Percentiles rank a stretch among this genome's conserved stretches.
Conservation (phyloP, 2,888 invertebrate genomes). For the Lypha dubia region DNA sequence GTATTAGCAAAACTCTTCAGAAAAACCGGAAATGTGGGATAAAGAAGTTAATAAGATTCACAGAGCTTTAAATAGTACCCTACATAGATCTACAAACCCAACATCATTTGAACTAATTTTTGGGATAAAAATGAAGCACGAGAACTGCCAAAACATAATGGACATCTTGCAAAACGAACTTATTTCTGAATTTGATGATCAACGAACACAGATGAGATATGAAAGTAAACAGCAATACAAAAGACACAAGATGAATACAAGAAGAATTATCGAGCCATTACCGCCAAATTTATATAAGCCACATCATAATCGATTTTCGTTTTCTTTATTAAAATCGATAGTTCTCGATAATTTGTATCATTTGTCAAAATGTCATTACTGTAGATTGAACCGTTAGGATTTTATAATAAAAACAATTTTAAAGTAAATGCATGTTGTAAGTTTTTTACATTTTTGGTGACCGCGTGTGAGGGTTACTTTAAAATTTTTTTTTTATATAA, state of each 20-base stretch:
- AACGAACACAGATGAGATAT: constrained; percentile 43
- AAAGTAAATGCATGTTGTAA: no score
- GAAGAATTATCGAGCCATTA: no score
- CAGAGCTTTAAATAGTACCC: background rate
- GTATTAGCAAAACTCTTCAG: constrained; percentile 55
- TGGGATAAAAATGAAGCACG: constrained; percentile 55
- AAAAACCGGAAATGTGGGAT: constrained; percentile 40
- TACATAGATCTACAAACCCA: constrained; percentile 47
- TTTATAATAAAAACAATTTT: no score
- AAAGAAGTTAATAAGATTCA: constrained; percentile 40
- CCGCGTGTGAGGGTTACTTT: no score
- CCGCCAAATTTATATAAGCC: no score
- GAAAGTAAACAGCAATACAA: constrained; percentile 34
- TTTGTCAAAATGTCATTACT: background rate
- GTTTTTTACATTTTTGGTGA: no score
- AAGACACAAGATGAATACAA: constrained; percentile 40
- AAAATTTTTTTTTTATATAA: no score
- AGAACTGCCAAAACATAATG: constrained; percentile 17
- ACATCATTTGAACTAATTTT: constrained; percentile 62
- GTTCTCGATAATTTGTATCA: no score
- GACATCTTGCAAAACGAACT: constrained; percentile 50
- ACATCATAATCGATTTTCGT: no score
- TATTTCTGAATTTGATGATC: constrained; percentile 41
- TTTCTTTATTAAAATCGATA: no score
- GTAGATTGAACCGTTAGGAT: no score